Conservation (phyloP, 2,797 vertebrate genomes). For the Lycodopsis pacificus region DNA sequence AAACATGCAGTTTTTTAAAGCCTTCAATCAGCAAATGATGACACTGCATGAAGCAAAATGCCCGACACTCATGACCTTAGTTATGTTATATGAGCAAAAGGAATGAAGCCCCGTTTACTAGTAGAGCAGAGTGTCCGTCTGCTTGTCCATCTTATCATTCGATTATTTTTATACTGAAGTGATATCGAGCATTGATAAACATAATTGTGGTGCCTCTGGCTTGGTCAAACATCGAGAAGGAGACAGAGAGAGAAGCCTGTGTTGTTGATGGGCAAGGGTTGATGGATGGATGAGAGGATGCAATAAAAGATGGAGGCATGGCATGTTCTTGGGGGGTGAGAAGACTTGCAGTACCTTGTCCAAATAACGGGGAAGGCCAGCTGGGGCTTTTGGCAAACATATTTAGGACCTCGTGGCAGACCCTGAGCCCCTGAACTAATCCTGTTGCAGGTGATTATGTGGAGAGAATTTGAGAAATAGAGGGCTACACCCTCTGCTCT, state of each 20-base stretch:
- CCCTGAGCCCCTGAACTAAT: slow-evolving; percentile 71
- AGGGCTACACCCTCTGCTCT: slow-evolving; percentile 40
- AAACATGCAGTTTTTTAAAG: slow-evolving; percentile 48
- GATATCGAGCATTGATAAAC: slow-evolving; percentile 26
- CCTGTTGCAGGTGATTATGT: slow-evolving; percentile 75
- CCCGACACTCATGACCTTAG: slow-evolving; percentile 20
- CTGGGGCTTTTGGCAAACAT: slow-evolving; percentile 80
- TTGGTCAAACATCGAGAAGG: slow-evolving; percentile 50
- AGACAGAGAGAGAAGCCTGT: slow-evolving; percentile 47
- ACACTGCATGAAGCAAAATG: slow-evolving; percentile 41
- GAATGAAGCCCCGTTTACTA: slow-evolving; percentile 5
- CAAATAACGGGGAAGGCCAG: slow-evolving; percentile 74
- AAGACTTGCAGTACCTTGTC: slow-evolving; percentile 71
- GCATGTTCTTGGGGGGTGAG: slow-evolving; percentile 54
- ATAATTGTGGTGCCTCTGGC: slow-evolving; percentile 22
- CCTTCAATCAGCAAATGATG: slow-evolving; percentile 57
- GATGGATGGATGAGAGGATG: slow-evolving; percentile 57
- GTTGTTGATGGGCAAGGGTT: slow-evolving; percentile 47
- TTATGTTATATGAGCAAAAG: slow-evolving; percentile 9
- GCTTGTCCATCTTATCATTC: neutral
- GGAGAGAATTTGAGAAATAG: slow-evolving; percentile 65
- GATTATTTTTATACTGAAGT: neutral
- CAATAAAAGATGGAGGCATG: slow-evolving; percentile 58
- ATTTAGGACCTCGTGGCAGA: slow-evolving; percentile 74
- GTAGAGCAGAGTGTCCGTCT: neutral